These are phyloP conservation scores for Yponomeuta malinellus DNA, from an alignment of 2,888 invertebrate species.

Conservation along the genomic window DNA sequence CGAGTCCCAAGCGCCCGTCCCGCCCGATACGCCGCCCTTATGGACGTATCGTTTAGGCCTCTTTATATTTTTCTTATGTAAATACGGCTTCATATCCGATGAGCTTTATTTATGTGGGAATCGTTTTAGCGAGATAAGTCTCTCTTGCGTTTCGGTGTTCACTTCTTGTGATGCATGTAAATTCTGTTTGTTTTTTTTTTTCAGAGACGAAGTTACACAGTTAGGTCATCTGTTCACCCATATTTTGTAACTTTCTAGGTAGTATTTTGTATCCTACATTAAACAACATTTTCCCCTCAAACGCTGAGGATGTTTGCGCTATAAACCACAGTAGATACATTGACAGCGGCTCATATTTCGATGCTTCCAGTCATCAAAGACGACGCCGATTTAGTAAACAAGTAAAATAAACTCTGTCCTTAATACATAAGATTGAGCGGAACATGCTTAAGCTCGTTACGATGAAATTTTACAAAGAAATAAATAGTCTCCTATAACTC, in stretches of 20 bases:
- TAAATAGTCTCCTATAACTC: no score
- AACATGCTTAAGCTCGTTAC: background rate
- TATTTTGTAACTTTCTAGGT: background rate
- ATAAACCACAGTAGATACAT: constrained; percentile 1
- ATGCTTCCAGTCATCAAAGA: background rate
- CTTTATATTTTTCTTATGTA: constrained; percentile 76
- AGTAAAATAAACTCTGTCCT: background rate
- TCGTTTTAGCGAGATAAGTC: constrained; percentile 74
- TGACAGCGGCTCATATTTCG: background rate
- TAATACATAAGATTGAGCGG: background rate
- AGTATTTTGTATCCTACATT: background rate
- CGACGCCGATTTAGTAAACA: background rate
- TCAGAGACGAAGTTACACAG: background rate
- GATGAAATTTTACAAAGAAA: no score
- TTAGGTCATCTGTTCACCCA: background rate
- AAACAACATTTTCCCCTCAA: background rate
- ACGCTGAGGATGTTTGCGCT: background rate
- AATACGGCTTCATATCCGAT: constrained; percentile 74
- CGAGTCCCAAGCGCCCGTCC: constrained; percentile 40
- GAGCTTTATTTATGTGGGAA: constrained; percentile 77
- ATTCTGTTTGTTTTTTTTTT: constrained; percentile 46
- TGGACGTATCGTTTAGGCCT: constrained; percentile 73
- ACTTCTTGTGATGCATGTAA: constrained; percentile 61
- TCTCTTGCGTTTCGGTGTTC: constrained; percentile 57
- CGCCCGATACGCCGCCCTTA: constrained; percentile 61